Base-by-base conservation (phyloP, 2,888 invertebrate genomes). In the Trypoxylon attenuatum region DNA sequence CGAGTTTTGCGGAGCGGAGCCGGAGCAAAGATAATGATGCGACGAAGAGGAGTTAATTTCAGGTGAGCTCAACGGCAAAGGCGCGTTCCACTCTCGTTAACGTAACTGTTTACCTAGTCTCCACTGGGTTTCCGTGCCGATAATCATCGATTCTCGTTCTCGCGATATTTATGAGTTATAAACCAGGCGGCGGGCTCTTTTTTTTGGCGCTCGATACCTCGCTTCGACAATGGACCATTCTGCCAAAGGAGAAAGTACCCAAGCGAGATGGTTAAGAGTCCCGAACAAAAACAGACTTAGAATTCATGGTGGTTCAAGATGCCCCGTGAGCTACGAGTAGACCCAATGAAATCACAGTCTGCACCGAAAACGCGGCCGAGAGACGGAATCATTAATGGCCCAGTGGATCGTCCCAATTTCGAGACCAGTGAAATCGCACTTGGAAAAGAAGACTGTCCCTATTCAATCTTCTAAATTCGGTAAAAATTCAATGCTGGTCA, bases 1-100 rank as follows among this genome's bases (percentile, higher is more conserved):
- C 58, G 60, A 50, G 49, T 58, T 56, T 56, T 45, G 46, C 41
- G 55, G 38, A 38, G 25, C 19, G 19, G 38, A 29, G 55, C 50
- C 52, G 16, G 6, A 45, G 43, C 49, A 41, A 56, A 10, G 21
- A 13, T 50, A 50, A 50, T 50, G 18, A 13, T 22, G 21, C 33
- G 27, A 41, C 16, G 39, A 39, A 38, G 45, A 19, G 22, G 25
- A 42, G 41, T 52, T 59, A 54, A 58, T 53, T 33, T 13, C 33
- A 13, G 33, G 2, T 1, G 13, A 13, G 33, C 13, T 13, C 33
- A 33, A 33, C 33, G 13, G 10, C 33, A 13, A n/a, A n/a, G n/a
- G 33, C 33, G 13, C 33, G 33, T 13, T 33, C 33, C 33, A 10
- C 33, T 13, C 33, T 33, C 33, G 33, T 33, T 33, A 33, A 33